Percentiles rank a stretch among this genome's conserved stretches.
Evolutionary conservation across 2,888 invertebrate species (phyloP).

Genomic region (Pseudeuparius sepicola): DNA sequence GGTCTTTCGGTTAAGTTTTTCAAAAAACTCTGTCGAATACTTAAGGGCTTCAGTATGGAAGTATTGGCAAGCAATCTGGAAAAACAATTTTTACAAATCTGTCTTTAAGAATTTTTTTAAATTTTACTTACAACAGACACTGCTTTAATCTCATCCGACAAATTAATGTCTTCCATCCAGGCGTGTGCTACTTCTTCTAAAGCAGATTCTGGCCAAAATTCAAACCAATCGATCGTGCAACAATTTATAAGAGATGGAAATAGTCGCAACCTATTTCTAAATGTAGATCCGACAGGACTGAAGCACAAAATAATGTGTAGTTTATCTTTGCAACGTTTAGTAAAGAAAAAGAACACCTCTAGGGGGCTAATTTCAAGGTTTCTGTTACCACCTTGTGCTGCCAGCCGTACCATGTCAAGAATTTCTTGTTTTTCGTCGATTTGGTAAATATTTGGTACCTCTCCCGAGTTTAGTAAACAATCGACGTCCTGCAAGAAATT

Average conservation of each 20-base stretch:
- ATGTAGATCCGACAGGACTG: conserved; percentile 76
- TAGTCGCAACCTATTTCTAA: conserved; percentile 62
- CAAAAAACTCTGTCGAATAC: conserved; percentile 52
- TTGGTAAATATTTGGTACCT: conserved; percentile 76
- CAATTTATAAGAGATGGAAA: conserved; percentile 82
- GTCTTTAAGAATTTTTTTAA: background rate
- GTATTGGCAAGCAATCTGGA: conserved; percentile 63
- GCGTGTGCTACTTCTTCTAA: conserved; percentile 70
- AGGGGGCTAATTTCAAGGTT: conserved; percentile 75
- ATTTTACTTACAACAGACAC: conserved; percentile 16
- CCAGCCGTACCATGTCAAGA: conserved; percentile 61
- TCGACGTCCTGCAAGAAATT: conserved; percentile 74
- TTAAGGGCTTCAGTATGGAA: conserved; percentile 73
- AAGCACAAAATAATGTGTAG: conserved; percentile 76
- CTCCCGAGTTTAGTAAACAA: conserved; percentile 73
- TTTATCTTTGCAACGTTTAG: conserved; percentile 68
- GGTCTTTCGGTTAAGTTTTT: conserved; percentile 57
- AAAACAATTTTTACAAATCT: too few relatives aligned
- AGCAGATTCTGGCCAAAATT: conserved; percentile 83
- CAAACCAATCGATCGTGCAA: conserved; percentile 85
- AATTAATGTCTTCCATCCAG: conserved; percentile 64
- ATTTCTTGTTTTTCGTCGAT: conserved; percentile 79
- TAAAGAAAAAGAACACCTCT: conserved; percentile 62
- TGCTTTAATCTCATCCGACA: conserved; percentile 44
- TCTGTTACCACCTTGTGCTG: conserved; percentile 64